These are phyloP conservation scores for Troilus luridus DNA, from an alignment of 2,888 invertebrate species.

Conservation along the genomic window DNA sequence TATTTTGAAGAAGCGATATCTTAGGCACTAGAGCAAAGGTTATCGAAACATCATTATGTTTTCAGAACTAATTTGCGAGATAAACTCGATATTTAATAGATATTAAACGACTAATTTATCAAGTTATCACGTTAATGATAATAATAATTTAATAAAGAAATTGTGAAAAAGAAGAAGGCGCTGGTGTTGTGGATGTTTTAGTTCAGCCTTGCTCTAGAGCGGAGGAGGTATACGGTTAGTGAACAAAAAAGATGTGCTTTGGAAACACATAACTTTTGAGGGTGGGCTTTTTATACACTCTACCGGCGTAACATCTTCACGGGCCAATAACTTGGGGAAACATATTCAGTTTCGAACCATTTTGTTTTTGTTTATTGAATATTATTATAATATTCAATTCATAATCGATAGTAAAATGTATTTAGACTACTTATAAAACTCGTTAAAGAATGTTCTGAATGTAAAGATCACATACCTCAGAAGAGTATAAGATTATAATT, in stretches of 20 bases:
- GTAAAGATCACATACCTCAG: no score
- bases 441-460: no score
- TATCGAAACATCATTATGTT: neutral
- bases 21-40: neutral
- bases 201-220: neutral
- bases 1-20: neutral
- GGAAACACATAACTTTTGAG: constrained; percentile 45
- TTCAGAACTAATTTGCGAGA: neutral
- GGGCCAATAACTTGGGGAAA: neutral
- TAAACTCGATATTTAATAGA: neutral
- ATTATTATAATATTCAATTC: neutral
- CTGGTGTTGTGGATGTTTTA: neutral
- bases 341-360: neutral
- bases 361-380: neutral
- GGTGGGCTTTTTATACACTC: constrained; percentile 2
- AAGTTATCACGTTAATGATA: neutral
- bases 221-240: neutral
- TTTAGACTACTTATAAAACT: no score
- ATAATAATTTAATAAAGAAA: neutral
- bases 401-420: neutral
- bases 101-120: neutral
- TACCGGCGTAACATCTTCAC: neutral
- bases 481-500: no score
- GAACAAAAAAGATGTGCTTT: constrained; percentile 13
- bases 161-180: neutral